Conservation (phyloP, 2,113 vertebrate genomes). For the Leucoraja erinaceus region DNA sequence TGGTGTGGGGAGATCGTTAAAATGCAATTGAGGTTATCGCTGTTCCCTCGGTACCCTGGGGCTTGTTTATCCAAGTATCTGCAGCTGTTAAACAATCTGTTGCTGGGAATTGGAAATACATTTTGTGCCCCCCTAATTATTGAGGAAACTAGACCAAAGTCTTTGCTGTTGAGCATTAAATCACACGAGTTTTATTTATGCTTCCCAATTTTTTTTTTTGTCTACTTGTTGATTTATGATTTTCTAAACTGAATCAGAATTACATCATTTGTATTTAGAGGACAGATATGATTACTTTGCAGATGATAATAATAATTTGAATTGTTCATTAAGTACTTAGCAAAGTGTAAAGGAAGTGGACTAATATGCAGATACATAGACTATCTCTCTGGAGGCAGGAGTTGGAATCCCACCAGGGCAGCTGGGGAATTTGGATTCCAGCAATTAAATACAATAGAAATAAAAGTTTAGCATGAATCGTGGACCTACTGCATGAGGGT, state of each 20-base stretch:
- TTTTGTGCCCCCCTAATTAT: slow-evolving; percentile 10
- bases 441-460: too few species aligned
- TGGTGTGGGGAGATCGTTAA: slow-evolving; percentile 15
- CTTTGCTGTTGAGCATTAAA: not conserved
- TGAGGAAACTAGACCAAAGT: not conserved
- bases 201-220: slow-evolving; percentile 15
- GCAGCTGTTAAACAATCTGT: slow-evolving; percentile 37
- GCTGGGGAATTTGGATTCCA: too few species aligned
- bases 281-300: not conserved
- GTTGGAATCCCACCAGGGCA: too few species aligned
- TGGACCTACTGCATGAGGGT: too few species aligned
- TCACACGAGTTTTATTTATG: slow-evolving; percentile 10
- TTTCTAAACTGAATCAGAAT: not conserved
- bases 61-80: slow-evolving; percentile 37
- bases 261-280: not conserved
- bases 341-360: too few species aligned
- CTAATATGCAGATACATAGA: too few species aligned
- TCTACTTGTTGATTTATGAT: not conserved
- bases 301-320: not conserved
- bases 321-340: not conserved
- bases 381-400: too few species aligned
- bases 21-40: slow-evolving; percentile 31
- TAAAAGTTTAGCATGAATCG: too few species aligned
- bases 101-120: slow-evolving; percentile 30
- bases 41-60: slow-evolving; percentile 22